Conservation (phyloP, 2,888 invertebrate species). For the Pseudococcus longispinus region DNA sequence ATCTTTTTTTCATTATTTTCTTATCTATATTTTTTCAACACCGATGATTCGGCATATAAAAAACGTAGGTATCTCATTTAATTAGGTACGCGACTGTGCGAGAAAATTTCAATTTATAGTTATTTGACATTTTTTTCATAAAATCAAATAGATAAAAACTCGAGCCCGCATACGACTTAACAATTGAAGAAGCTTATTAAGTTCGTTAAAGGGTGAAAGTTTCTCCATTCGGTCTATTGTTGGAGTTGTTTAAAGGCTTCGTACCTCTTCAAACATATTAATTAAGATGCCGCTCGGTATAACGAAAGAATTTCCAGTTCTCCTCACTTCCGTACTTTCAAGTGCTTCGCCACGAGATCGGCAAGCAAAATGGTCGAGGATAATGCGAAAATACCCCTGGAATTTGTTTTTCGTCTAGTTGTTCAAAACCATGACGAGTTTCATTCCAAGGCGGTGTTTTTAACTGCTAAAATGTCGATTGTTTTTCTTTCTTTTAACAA, state of each 20-base stretch:
- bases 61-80: neutral
- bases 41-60: neutral
- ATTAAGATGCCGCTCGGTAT: slow-evolving; percentile 29
- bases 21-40: neutral
- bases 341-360: slow-evolving; percentile 3
- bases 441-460: neutral
- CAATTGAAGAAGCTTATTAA: slow-evolving; percentile 29
- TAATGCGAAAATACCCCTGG: neutral
- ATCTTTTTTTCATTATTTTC: neutral
- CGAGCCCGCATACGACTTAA: slow-evolving; percentile 10
- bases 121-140: neutral
- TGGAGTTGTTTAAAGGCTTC: slow-evolving; percentile 42
- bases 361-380: slow-evolving; percentile 5
- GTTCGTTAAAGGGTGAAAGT: slow-evolving; percentile 39
- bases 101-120: neutral
- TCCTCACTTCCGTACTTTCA: neutral
- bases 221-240: slow-evolving; percentile 37
- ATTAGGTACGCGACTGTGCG: neutral
- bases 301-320: neutral
- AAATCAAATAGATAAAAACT: neutral
- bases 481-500: too few species aligned
- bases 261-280: slow-evolving; percentile 46
- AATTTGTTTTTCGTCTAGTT: neutral
- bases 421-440: neutral
- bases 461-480: too few species aligned